Conservation (phyloP, 2,113 vertebrate genomes). For the Meleagris gallopavo region DNA sequence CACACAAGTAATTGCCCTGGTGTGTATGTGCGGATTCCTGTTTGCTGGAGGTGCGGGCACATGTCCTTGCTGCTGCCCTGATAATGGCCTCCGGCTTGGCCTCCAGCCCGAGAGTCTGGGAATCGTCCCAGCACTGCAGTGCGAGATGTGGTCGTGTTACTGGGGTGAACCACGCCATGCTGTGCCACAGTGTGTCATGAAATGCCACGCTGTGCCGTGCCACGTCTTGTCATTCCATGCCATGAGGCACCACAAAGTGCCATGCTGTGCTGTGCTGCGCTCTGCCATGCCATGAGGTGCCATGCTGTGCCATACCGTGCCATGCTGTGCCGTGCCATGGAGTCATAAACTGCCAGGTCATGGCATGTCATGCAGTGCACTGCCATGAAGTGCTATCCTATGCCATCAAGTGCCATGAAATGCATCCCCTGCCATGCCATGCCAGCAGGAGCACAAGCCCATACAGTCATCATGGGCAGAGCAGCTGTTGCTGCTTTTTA, state of each 20-base stretch:
- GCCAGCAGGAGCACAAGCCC: accelerated
- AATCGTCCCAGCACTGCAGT: accelerated
- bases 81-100: accelerated
- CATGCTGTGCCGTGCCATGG: too few relatives aligned
- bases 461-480: accelerated
- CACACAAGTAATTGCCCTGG: background rate
- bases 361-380: too few relatives aligned
- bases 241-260: accelerated
- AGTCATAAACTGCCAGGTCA: too few relatives aligned
- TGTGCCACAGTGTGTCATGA: accelerated
- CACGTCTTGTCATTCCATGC: accelerated
- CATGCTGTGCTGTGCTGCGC: accelerated
- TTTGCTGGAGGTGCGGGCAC: accelerated
- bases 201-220: accelerated
- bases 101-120: accelerated
- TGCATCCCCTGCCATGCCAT: too few relatives aligned
- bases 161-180: too few relatives aligned
- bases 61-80: background rate
- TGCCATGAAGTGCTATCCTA: too few relatives aligned
- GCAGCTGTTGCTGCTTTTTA: background rate
- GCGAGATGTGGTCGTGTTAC: too few relatives aligned
- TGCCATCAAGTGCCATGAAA: too few relatives aligned
- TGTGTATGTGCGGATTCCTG: background rate
- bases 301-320: too few relatives aligned
- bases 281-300: too few relatives aligned